Evolutionary conservation across 2,888 invertebrate genomes (phyloP).

Genomic region (Troglohyphantes excavatus): DNA sequence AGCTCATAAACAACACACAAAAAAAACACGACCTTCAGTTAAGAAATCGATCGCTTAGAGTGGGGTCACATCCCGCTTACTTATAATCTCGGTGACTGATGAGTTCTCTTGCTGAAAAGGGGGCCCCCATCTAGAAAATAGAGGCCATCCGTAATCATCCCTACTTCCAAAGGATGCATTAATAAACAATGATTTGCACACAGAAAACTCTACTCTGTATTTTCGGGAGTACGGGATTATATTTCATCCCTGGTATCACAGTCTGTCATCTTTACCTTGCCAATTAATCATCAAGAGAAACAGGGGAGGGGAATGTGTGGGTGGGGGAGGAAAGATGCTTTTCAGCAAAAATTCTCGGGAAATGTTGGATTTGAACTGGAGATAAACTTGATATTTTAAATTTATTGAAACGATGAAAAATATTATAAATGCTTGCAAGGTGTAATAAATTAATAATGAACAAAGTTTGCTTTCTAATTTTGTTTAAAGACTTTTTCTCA

Average conservation of each 20-base stretch:
- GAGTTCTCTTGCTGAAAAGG: not conserved
- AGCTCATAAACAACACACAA: too few relatives aligned
- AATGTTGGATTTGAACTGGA: too few relatives aligned
- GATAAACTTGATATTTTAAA: too few relatives aligned
- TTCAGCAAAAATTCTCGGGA: not conserved
- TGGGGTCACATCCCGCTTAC: conserved; percentile 3
- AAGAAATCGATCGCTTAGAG: too few relatives aligned
- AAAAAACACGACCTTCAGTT: too few relatives aligned
- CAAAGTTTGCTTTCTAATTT: too few relatives aligned
- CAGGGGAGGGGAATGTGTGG: too few relatives aligned
- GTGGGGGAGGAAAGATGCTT: too few relatives aligned
- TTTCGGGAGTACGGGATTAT: conserved; percentile 44
- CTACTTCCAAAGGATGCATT: conserved; percentile 21
- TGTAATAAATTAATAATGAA: too few relatives aligned
- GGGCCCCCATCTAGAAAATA: conserved; percentile 12
- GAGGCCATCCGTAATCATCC: conserved; percentile 55
- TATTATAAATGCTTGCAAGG: too few relatives aligned
- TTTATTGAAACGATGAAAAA: too few relatives aligned
- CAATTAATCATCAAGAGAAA: conserved; percentile 49
- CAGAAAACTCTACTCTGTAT: conserved; percentile 14
- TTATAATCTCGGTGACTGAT: conserved; percentile 26
- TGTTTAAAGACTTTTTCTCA: too few relatives aligned
- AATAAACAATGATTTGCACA: conserved; percentile 57
- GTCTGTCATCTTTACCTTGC: conserved; percentile 42
- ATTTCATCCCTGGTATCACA: conserved; percentile 52